Evolutionary conservation across 2,797 vertebrate genomes (phyloP).

Genomic region (Phrynocephalus vlangalii): DNA sequence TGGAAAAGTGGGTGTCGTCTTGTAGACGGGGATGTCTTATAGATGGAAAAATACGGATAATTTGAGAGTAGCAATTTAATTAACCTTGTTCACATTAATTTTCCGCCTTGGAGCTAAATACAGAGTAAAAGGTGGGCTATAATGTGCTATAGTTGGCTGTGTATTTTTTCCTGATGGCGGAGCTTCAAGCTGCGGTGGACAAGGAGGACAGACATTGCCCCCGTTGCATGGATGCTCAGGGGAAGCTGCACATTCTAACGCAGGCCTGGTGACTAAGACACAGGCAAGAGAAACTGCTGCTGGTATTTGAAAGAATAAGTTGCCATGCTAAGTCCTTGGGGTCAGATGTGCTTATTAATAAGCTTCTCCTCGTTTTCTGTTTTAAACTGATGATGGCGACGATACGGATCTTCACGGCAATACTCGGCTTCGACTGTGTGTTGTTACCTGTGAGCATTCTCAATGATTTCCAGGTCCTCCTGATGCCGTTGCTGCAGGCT

Average conservation of each 20-base stretch:
- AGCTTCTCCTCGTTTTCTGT: neutral
- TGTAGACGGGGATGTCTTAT: no score
- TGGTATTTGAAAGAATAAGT: neutral
- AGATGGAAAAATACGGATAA: no score
- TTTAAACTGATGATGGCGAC: neutral
- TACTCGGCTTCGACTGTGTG: neutral
- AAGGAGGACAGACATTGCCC: neutral
- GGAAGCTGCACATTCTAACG: neutral
- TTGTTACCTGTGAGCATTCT: conserved; percentile 84
- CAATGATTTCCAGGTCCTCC: conserved; percentile 86
- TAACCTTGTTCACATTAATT: neutral
- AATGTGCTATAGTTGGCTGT: neutral
- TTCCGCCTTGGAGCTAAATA: neutral
- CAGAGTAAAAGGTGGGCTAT: no score
- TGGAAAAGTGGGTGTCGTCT: no score
- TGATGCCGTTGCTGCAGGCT: conserved; percentile 84
- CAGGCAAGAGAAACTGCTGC: neutral
- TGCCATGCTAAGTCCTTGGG: neutral
- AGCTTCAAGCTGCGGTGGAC: neutral
- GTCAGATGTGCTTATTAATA: neutral
- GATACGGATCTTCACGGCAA: no score
- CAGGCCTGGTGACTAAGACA: neutral
- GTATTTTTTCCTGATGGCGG: neutral
- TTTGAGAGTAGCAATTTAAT: no score
- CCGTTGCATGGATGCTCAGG: neutral